These are phyloP conservation scores for Ganaspis sp. DNA, from an alignment of 1,140 invertebrate species.

Conservation along the genomic window DNA sequence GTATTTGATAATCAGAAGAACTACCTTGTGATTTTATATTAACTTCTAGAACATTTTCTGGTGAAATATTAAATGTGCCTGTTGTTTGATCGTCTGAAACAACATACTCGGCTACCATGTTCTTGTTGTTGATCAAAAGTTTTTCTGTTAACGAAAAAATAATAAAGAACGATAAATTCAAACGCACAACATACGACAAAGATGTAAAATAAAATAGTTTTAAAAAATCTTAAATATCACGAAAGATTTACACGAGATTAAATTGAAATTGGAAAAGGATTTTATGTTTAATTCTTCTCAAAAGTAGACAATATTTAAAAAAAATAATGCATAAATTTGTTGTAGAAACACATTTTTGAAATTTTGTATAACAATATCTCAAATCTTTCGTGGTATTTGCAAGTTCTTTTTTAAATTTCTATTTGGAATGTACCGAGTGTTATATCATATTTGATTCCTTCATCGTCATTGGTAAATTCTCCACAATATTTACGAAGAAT, in stretches of 20 bases:
- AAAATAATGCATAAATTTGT: too few species aligned
- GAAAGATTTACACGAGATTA: too few species aligned
- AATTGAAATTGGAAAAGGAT: too few species aligned
- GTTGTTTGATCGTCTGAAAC: constrained; percentile 41
- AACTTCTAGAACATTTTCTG: constrained; percentile 10
- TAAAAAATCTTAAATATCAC: too few species aligned
- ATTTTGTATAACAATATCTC: too few species aligned
- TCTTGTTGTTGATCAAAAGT: constrained; percentile 79
- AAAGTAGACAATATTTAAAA: too few species aligned
- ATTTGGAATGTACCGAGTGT: constrained; percentile 67
- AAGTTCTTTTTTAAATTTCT: too few species aligned
- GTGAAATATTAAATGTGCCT: not conserved
- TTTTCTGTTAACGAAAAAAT: constrained; percentile 77
- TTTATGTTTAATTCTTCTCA: too few species aligned
- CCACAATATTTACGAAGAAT: constrained; percentile 67
- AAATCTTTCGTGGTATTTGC: too few species aligned
- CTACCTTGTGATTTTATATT: not conserved
- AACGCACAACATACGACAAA: too few species aligned
- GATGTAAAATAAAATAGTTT: too few species aligned
- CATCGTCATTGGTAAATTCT: constrained; percentile 47
- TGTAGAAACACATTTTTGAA: too few species aligned
- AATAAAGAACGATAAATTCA: constrained; percentile 20
- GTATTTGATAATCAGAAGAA: not conserved
- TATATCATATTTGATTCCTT: constrained; percentile 61
- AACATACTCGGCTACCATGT: constrained; percentile 79